These are phyloP conservation scores for Eretmocerus hayati DNA, from an alignment of 2,888 invertebrate genomes.

Conservation along the genomic window DNA sequence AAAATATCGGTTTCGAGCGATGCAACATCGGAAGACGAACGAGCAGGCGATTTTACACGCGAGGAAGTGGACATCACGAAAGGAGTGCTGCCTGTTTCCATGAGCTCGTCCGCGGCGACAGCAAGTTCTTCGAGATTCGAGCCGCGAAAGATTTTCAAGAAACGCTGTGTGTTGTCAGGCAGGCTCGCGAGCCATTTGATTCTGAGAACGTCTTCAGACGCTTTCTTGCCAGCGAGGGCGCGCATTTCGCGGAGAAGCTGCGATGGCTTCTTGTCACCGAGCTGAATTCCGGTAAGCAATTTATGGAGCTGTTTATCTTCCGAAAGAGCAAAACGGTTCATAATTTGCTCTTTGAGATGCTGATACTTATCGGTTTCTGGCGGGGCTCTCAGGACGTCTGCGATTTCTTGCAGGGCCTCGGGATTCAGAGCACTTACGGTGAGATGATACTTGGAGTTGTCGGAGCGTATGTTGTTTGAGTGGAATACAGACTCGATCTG, in stretches of 20 bases:
- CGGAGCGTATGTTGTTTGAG: not conserved
- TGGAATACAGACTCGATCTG: not conserved
- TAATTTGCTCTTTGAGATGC: not conserved
- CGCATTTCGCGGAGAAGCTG: not conserved
- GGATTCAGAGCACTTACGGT: not conserved
- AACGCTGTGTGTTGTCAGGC: no score
- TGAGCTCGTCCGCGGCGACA: no score
- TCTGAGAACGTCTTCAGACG: not conserved
- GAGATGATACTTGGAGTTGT: not conserved
- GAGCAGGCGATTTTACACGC: not conserved
- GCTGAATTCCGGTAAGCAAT: not conserved
- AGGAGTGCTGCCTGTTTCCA: no score
- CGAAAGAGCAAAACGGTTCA: not conserved
- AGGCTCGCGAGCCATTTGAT: no score
- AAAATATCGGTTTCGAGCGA: no score
- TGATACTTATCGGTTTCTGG: not conserved
- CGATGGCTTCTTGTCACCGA: not conserved
- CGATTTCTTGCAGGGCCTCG: not conserved
- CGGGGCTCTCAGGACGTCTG: not conserved
- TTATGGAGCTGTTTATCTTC: not conserved
- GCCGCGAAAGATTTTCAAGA: no score
- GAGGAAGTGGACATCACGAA: no score
- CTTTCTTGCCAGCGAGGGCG: not conserved
- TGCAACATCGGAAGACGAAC: no score
- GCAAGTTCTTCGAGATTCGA: no score